These are phyloP conservation scores for Limenitis camilla DNA, from an alignment of 2,888 invertebrate genomes.

Conservation along the genomic window DNA sequence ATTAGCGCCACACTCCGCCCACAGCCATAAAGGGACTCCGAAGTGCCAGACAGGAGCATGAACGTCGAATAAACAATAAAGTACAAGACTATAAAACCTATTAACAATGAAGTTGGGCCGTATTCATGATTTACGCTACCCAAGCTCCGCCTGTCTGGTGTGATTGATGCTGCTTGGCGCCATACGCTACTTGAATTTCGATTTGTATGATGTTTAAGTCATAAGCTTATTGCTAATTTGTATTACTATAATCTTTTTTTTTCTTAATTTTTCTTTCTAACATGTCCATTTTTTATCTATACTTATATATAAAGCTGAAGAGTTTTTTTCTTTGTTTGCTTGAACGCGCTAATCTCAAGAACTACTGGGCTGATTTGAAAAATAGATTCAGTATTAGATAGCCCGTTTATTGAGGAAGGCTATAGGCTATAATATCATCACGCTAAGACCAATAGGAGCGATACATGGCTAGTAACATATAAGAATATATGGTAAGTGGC, in stretches of 20 bases:
- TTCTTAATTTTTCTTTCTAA: neutral
- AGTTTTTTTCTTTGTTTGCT: too few relatives aligned
- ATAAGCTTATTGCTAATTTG: conserved; percentile 20
- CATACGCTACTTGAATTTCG: conserved; percentile 35
- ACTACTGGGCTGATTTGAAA: too few relatives aligned
- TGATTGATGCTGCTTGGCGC: conserved; percentile 41
- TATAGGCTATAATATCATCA: too few relatives aligned
- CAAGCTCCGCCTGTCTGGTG: conserved; percentile 50
- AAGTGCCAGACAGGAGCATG: conserved; percentile 17
- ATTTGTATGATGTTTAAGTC: conserved; percentile 23
- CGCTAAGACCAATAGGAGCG: too few relatives aligned
- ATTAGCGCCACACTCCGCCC: conserved; percentile 24
- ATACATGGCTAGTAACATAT: too few relatives aligned
- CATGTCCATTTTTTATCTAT: too few relatives aligned
- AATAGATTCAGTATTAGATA: too few relatives aligned
- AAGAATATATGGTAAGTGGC: too few relatives aligned
- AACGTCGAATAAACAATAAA: conserved; percentile 24
- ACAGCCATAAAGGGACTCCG: conserved; percentile 19
- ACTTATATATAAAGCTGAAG: too few relatives aligned
- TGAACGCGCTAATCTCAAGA: too few relatives aligned
- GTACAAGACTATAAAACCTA: conserved; percentile 29
- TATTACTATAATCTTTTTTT: neutral
- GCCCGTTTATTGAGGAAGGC: too few relatives aligned
- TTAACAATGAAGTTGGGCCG: conserved; percentile 42
- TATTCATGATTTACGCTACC: conserved; percentile 45